A percentile compares a stretch with the other conserved stretches of the same genome.
These are phyloP conservation scores for Rutpela maculata DNA, from an alignment of 2,888 invertebrate species.

Conservation along the genomic window DNA sequence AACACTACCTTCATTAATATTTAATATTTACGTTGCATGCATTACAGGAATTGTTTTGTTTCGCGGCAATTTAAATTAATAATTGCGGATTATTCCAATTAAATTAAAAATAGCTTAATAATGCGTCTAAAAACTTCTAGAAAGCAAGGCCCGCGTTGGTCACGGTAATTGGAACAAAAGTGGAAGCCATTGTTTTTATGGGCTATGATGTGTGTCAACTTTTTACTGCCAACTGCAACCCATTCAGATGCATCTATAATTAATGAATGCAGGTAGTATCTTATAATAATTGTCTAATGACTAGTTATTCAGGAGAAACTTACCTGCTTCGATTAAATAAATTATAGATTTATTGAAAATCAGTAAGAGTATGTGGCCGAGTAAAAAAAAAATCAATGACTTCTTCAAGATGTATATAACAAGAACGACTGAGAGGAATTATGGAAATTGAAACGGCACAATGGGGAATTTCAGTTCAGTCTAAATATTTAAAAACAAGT, in stretches of 20 bases:
- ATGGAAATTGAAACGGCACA: no score
- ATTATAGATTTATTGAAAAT: no score
- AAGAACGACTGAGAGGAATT: no score
- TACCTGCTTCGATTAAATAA: no score
- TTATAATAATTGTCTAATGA: background rate
- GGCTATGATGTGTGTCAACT: slow-evolving; percentile 23
- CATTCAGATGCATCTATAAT: slow-evolving; percentile 18
- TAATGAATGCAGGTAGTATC: background rate
- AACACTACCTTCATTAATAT: background rate
- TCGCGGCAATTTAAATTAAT: background rate
- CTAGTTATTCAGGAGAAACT: background rate
- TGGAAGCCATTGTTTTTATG: slow-evolving; percentile 13
- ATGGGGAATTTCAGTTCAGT: no score
- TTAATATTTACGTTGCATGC: background rate
- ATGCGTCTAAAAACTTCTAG: slow-evolving; percentile 18
- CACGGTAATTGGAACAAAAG: slow-evolving; percentile 3
- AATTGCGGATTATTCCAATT: slow-evolving; percentile 7
- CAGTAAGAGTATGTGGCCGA: no score
- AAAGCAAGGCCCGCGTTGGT: background rate
- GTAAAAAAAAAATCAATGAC: no score
- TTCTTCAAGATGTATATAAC: no score
- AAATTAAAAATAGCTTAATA: slow-evolving; percentile 20
- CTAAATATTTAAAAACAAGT: no score
- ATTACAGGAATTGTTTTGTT: background rate
- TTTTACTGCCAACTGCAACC: slow-evolving; percentile 6